phyloP scores from a whole-genome alignment of 2,888 invertebrate genomes.

The Pristionchus maxplancki region DNA sequence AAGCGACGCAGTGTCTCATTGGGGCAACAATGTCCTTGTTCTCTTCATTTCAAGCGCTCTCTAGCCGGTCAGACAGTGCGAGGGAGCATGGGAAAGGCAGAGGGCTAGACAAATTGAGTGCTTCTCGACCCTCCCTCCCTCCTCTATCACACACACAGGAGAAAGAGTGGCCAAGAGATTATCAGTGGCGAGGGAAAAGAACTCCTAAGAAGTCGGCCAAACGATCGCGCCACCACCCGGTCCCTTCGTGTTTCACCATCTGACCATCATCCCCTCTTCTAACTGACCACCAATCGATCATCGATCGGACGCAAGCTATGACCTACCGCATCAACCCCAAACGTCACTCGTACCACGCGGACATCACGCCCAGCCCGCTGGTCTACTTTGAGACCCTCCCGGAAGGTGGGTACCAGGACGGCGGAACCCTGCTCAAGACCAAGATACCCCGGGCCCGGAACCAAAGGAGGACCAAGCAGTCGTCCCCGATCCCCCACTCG shows the following conservation, averaged over 20 bases:
- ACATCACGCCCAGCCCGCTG: constrained; percentile 30
- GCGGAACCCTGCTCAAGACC: background rate
- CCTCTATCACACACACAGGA: background rate
- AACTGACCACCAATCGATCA: background rate
- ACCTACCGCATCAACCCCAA: constrained; percentile 29
- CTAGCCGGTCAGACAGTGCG: background rate
- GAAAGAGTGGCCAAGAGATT: constrained; percentile 5
- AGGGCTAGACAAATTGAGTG: background rate
- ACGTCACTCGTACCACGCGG: constrained; percentile 14
- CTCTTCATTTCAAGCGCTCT: too few relatives aligned
- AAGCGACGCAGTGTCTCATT: too few relatives aligned
- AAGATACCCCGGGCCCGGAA: background rate
- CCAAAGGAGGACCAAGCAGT: background rate
- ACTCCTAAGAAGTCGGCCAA: constrained; percentile 47
- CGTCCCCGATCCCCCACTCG: background rate
- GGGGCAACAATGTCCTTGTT: background rate
- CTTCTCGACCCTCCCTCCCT: background rate
- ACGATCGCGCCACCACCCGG: constrained; percentile 2
- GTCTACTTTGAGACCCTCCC: constrained; percentile 3
- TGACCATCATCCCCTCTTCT: background rate
- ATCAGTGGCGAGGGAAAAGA: constrained; percentile 35
- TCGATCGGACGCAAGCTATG: background rate
- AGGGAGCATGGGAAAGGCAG: background rate
- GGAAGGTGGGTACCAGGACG: background rate
- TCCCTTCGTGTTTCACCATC: background rate